Base-by-base conservation (phyloP, 2,113 vertebrate species). In the Trogon surrucura region DNA sequence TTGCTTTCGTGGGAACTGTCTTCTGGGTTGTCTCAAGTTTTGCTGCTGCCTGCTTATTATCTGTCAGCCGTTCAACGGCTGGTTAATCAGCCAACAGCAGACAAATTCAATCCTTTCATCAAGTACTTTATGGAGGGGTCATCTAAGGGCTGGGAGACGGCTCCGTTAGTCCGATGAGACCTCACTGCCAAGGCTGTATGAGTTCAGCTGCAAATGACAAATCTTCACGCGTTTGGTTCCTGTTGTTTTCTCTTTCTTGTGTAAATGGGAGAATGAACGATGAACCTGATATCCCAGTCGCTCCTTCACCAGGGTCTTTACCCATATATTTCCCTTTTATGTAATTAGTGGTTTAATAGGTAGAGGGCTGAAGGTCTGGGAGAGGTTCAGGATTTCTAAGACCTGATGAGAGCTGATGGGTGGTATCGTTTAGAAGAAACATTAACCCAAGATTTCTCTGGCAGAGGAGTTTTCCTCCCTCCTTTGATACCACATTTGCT, bases 301-400 rank as follows among this genome's bases (percentile, higher is more conserved):
- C 69, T 75, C 81, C 92, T 77, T 34, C 29, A 9, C 79, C 50
- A 21, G 85, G 90, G 73, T 41, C 73, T 20, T 15, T 6, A 47
- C n/a, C 41, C 1, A 3, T 2, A 11, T 0, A 48, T 3, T 50
- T 14, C 38, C 32, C 50, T 57, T 32, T 6, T 0, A 14, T 11
- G 64, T 45, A 36, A 77, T 61, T 53, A 25, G n/a, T 22, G 18
- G 13, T 67, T 48, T 22, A 48, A 16, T 2, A 3, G 57, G 5
- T 9, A 21, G 26, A 4, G 48, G 29, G 62, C 21, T 38, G 69
- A 8, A 53, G 32, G n/a, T 25, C 38, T 64, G 83, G 10, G 27
- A 1, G 0, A 10, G 6, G 54, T 18, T 38, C 3, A 5, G 74
- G 16, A 34, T 69, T 67, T 26, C n/a, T 22, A 15, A 62, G 70